Evolutionary conservation across 2,797 vertebrate species (phyloP).

Genomic region (Lepus townsendii): DNA sequence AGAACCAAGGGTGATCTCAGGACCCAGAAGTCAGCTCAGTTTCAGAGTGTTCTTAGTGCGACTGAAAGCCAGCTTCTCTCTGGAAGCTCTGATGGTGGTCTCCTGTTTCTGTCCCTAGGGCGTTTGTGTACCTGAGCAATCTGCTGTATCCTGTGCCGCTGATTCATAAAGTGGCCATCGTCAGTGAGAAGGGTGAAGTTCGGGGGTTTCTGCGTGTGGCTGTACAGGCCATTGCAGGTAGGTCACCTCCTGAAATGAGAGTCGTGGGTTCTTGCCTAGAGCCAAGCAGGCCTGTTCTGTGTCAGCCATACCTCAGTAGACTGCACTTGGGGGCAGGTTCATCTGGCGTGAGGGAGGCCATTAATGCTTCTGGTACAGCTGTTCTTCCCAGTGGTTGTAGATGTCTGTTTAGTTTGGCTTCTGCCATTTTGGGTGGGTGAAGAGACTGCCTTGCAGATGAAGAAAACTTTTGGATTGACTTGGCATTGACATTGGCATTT

Average conservation of each 20-base stretch:
- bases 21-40: conserved; percentile 45
- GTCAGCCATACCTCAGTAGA: not conserved
- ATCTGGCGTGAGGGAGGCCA: not conserved
- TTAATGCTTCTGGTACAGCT: not conserved
- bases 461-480: not conserved
- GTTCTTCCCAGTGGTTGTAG: not conserved
- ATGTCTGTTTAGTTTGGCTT: not conserved
- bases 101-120: conserved; percentile 89
- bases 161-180: conserved; percentile 97
- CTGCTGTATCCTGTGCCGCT: conserved; percentile 98
- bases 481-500: not conserved
- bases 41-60: not conserved
- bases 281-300: not conserved
- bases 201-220: conserved; percentile 97
- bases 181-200: conserved; percentile 98
- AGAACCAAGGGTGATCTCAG: conserved; percentile 8
- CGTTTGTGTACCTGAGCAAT: conserved; percentile 99
- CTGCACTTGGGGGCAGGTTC: not conserved
- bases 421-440: not conserved
- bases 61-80: not conserved
- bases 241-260: conserved; percentile 74
- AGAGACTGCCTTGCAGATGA: conserved; percentile 18
- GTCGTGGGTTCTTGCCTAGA: not conserved
- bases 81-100: conserved; percentile 68
- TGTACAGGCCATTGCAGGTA: conserved; percentile 98